phyloP scores from a whole-genome alignment of 1,140 invertebrate genomes.

The Dendrolimus punctatus region DNA sequence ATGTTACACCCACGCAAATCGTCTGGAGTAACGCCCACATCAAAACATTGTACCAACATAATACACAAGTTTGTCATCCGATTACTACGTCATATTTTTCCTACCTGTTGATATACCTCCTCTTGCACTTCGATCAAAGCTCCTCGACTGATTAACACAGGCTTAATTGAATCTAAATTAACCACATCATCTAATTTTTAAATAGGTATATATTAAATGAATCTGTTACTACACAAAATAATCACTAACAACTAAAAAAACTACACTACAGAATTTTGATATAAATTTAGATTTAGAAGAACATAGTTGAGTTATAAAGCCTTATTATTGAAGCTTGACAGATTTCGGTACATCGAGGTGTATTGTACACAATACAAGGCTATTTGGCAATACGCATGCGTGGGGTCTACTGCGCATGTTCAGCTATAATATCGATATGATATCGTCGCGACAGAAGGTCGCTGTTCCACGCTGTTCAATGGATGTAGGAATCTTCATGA shows the following conservation, averaged over 20 bases:
- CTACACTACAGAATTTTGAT: conserved; percentile 1
- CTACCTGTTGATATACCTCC: conserved; percentile 49
- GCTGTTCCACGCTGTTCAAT: conserved; percentile 46
- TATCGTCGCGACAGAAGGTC: conserved; percentile 30
- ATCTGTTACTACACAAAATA: background rate
- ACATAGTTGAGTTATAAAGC: background rate
- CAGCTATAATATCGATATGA: conserved; percentile 50
- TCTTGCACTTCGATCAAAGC: conserved; percentile 16
- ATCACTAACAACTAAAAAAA: conserved; percentile 2
- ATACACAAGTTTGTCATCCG: conserved; percentile 23
- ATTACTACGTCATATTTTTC: conserved; percentile 34
- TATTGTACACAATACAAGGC: conserved; percentile 39
- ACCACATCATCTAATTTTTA: conserved; percentile 1
- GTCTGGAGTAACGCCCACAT: conserved; percentile 59
- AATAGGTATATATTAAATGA: background rate
- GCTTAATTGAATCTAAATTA: background rate
- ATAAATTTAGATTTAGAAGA: background rate
- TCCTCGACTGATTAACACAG: background rate
- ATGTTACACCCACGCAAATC: conserved; percentile 43
- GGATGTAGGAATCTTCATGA: conserved; percentile 45
- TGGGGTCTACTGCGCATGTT: conserved; percentile 35
- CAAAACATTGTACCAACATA: conserved; percentile 17
- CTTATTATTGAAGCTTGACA: conserved; percentile 47
- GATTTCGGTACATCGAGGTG: conserved; percentile 29
- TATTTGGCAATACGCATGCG: conserved; percentile 36